These are phyloP conservation scores for Caiman crocodilus DNA, from an alignment of 2,797 vertebrate species.

Conservation along the genomic window DNA sequence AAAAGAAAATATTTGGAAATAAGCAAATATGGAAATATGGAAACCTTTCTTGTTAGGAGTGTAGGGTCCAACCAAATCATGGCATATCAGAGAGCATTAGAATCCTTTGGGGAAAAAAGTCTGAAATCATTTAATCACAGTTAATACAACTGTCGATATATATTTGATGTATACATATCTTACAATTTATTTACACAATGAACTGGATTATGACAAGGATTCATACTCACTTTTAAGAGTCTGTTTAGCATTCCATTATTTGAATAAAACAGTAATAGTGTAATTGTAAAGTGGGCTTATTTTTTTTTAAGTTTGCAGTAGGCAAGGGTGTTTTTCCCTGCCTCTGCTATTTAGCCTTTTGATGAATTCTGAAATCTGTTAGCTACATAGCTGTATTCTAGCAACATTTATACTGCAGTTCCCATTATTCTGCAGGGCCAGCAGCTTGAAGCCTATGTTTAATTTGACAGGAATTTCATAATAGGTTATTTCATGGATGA, in stretches of 20 bases:
- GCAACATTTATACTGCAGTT: neutral
- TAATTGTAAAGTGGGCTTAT: too few relatives aligned
- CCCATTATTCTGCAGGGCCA: neutral
- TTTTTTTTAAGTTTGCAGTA: too few relatives aligned
- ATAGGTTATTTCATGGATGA: accelerated
- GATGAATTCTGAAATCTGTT: neutral
- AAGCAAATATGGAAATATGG: neutral
- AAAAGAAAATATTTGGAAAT: neutral
- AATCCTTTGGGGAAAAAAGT: too few relatives aligned
- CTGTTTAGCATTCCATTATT: neutral
- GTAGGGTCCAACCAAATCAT: accelerated
- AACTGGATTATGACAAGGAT: neutral
- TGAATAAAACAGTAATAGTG: neutral
- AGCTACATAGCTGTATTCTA: neutral
- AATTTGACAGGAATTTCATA: neutral
- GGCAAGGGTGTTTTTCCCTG: too few relatives aligned
- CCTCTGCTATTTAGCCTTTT: neutral
- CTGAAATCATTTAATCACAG: neutral
- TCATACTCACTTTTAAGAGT: neutral
- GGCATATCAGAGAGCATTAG: accelerated
- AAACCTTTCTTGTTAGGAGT: neutral
- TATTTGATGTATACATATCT: neutral
- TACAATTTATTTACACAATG: neutral
- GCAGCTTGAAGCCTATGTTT: neutral
- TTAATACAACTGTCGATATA: neutral